Evolutionary conservation across 1,140 invertebrate species (phyloP), one percentile per base, ranked within the genome.

Genomic region (Drosophila obscura): DNA sequence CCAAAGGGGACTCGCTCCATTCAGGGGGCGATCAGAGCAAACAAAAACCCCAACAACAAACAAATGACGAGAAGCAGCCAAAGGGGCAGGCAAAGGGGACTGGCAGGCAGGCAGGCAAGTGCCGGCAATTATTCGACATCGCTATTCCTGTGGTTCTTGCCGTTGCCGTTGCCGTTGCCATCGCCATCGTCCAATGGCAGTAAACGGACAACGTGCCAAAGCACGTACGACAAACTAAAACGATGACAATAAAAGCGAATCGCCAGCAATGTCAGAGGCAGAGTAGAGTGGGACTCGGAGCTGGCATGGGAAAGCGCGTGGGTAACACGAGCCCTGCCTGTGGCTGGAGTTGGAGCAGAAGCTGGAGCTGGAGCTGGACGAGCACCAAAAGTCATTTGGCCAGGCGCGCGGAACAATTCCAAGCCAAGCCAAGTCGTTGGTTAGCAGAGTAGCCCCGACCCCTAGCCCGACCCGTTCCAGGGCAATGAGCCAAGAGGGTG

Each of bases 161-260:
- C 15, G 52, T 68, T 57, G 73, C 43, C 15, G 44, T 66, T 26
- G 55, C 53, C 19, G 48, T 55, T 26, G 50, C 58, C 39, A 46
- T 43, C 58, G 41, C 44, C 44, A 44, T 72, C 49, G 80, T 61
- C 66, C 77, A 68, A 72, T 64, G 73, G 77, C 81, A 85, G 75
- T 85, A 85, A 87, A 87, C 66, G 77, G 73, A 81, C 82, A 71
- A 85, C 62, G 82, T 73, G 83, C 78, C 75, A 82, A 79, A 77
- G 82, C 82, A 88, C 82, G 82, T 87, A 88, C 79, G 82, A 78
- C 82, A 78, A 81, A 87, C 82, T 78, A 78, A 87, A 78, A 74
- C 77, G 81, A 84, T 85, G 82, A 85, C 83, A 87, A 85, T 85
- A 85, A 85, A 85, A 87, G 63, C 74, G 74, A 85, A 85, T 87